Base-by-base conservation (phyloP, 1,140 invertebrate species). In the Samia ricini region DNA sequence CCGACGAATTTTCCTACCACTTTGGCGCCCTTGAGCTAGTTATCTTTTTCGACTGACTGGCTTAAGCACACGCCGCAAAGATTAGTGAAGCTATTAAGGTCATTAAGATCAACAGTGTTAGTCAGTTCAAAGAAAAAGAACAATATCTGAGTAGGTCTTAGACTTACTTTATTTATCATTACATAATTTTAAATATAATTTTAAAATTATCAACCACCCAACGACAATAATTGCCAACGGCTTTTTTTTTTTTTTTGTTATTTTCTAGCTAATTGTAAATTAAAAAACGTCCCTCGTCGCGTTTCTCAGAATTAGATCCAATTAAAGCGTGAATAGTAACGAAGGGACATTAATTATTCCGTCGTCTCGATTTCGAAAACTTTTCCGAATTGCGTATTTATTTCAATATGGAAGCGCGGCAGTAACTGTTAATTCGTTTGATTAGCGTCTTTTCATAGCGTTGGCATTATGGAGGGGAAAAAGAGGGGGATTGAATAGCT, bases 261-360 rank as follows among this genome's bases (percentile, higher is more conserved):
- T 42, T 36, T 42, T 10, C n/a, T 42, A 42, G 33, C 12, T 42
- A 42, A 42, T 42, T 42, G 33, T 42, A 42, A 42, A 42, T 42
- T 42, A 15, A 10, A 42, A 42, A 42, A 42, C 12, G 33, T 15
- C 33, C 33, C 10, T 1, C 33, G 33, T 42, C 0, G 10, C 33
- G 33, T 42, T n/a, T n/a, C 33, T 10, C 33, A 1, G 33, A 42
- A 42, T 42, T 10, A 42, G 33, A 42, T 42, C 33, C 33, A 42
- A 42, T 42, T 42, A 42, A 42, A 15, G 33, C 33, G 33, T 42
- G 33, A 42, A 42, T 42, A 42, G 33, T 15, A 42, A 42, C 33
- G 33, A 42, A 42, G 33, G 33, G 33, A 42, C 33, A 42, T 42
- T 42, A 42, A 42, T 42, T 42, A 42, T 42, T 42, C 33, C 33